phyloP scores from a whole-genome alignment of 2,888 invertebrate species.

The Endotricha flammealis region DNA sequence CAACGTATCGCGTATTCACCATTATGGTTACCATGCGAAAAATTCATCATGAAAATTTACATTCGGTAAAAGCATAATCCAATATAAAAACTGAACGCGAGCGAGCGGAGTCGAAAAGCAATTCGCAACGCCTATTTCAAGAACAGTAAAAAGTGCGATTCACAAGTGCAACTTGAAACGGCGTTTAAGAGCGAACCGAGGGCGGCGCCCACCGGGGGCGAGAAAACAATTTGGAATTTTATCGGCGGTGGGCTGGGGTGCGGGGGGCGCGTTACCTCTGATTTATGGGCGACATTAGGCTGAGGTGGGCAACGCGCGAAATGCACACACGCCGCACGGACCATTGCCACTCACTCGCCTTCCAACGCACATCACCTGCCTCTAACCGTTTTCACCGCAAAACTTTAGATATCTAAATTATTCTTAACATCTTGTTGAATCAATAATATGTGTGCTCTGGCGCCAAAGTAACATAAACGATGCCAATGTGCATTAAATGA shows the following conservation, averaged over 20 bases:
- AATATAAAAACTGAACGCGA: constrained; percentile 42
- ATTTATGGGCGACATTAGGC: constrained; percentile 71
- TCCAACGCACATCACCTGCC: too few relatives aligned
- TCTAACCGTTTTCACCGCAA: too few relatives aligned
- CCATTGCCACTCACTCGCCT: constrained; percentile 50
- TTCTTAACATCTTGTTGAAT: too few relatives aligned
- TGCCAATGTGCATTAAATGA: too few relatives aligned
- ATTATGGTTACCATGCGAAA: constrained; percentile 52
- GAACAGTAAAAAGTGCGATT: constrained; percentile 77
- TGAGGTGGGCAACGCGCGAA: constrained; percentile 58
- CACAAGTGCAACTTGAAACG: constrained; percentile 77
- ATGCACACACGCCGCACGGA: constrained; percentile 48
- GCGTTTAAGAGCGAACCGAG: constrained; percentile 76
- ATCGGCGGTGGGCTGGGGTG: constrained; percentile 56
- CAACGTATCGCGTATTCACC: constrained; percentile 54
- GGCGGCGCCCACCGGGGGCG: constrained; percentile 75
- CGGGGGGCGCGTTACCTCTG: constrained; percentile 58
- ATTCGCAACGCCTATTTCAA: constrained; percentile 72
- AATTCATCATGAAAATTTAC: constrained; percentile 28
- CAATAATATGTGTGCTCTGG: too few relatives aligned
- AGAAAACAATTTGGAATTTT: constrained; percentile 77
- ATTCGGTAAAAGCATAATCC: constrained; percentile 31
- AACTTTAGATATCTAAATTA: too few relatives aligned
- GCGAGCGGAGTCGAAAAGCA: constrained; percentile 59
- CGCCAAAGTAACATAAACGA: too few relatives aligned